Percentiles rank a stretch among this genome's conserved stretches.
These are phyloP conservation scores for Kuschelorhynchus macadamiae DNA, from an alignment of 2,888 invertebrate genomes.

Conservation along the genomic window DNA sequence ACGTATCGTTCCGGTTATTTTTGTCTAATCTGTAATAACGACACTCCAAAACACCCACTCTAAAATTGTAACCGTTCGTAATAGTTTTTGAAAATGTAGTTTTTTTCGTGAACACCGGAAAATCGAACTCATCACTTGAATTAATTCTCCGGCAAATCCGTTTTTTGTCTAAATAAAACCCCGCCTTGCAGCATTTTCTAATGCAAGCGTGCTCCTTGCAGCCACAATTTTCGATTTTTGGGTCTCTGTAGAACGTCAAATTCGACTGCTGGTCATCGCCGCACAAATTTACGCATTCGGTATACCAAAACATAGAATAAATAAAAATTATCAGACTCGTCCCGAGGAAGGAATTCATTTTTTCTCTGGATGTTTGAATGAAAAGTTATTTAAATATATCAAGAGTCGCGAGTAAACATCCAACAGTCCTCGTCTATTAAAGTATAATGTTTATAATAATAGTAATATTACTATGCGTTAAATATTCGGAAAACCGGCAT, in stretches of 20 bases:
- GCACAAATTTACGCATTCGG: constrained; percentile 23
- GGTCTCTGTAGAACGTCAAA: constrained; percentile 37
- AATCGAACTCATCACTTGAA: constrained; percentile 35
- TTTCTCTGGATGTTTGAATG: no score
- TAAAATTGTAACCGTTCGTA: constrained; percentile 16
- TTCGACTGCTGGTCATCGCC: constrained; percentile 1
- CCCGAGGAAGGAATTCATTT: constrained; percentile 1
- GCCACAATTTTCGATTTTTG: constrained; percentile 40
- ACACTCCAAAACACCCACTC: constrained; percentile 48
- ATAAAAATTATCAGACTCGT: neutral
- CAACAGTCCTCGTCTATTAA: no score
- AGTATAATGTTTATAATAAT: no score
- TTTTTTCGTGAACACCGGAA: constrained; percentile 37
- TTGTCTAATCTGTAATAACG: constrained; percentile 22
- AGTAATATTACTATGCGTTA: no score
- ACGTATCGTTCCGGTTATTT: constrained; percentile 42
- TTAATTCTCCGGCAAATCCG: constrained; percentile 42
- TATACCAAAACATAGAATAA: neutral
- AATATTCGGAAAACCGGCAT: no score
- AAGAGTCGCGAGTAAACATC: no score
- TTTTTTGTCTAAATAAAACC: constrained; percentile 44
- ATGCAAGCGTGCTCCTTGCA: constrained; percentile 49
- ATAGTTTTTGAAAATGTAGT: constrained; percentile 10
- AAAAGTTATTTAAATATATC: no score
- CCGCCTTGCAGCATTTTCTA: constrained; percentile 54